phyloP scores from a whole-genome alignment of 2,113 vertebrate species.

The Fregetta grallaria region DNA sequence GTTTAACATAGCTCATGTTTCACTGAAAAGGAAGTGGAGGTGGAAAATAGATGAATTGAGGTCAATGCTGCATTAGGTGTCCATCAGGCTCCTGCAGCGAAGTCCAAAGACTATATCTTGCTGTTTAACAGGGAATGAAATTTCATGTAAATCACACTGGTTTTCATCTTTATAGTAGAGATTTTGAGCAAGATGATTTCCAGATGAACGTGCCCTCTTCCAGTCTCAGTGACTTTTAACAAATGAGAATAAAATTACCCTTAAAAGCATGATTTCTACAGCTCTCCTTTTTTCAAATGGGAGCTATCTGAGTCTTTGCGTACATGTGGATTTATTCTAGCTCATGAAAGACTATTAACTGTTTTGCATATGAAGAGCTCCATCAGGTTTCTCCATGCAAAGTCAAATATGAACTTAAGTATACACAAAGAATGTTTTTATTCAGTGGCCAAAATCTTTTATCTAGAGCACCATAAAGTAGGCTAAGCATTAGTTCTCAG shows the following conservation, averaged over 20 bases:
- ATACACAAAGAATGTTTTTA: neutral
- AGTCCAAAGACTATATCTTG: neutral
- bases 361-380: neutral
- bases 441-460: neutral
- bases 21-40: neutral
- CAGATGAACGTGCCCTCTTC: neutral
- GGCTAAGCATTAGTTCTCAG: neutral
- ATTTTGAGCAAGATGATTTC: neutral
- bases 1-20: neutral
- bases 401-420: neutral
- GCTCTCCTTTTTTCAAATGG: neutral
- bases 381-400: neutral
- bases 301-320: neutral
- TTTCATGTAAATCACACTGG: neutral
- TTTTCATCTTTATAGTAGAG: neutral
- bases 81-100: neutral
- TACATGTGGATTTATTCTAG: neutral
- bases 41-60: neutral
- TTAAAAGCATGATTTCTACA: neutral
- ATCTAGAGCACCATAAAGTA: neutral
- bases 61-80: neutral
- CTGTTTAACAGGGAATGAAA: neutral
- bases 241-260: neutral
- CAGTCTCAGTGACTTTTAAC: neutral
- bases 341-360: neutral